phyloP scores from a whole-genome alignment of 2,797 vertebrate species.

The Dendrocincla tyrannina region DNA sequence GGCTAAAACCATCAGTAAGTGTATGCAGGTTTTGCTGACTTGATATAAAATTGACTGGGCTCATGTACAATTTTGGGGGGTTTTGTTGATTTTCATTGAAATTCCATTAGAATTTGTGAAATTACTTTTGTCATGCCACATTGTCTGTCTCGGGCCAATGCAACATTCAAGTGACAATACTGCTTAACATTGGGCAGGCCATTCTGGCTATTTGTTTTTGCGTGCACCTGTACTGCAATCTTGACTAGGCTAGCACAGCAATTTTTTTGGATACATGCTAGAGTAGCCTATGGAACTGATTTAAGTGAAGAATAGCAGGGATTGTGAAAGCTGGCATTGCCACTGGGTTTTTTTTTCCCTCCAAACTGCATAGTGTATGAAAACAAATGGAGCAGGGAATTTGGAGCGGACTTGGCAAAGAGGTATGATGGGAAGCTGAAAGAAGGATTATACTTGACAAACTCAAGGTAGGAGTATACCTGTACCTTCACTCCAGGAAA shows the following conservation, averaged over 20 bases:
- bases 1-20: rapidly evolving
- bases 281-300: background rate
- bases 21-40: background rate
- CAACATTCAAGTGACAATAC: background rate
- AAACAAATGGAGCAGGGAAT: background rate
- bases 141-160: background rate
- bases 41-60: background rate
- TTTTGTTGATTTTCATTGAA: background rate
- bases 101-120: background rate
- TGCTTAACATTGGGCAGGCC: background rate
- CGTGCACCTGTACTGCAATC: background rate
- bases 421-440: background rate
- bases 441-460: background rate
- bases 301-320: background rate
- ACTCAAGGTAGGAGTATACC: background rate
- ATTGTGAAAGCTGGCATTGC: background rate
- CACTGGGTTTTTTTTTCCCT: background rate
- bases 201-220: background rate
- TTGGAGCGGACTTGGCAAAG: background rate
- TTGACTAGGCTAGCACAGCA: background rate
- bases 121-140: background rate
- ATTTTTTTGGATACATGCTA: background rate
- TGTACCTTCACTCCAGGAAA: background rate
- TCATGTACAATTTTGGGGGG: background rate
- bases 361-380: background rate